A percentile compares a stretch with the other conserved stretches of the same genome.
Evolutionary conservation across 2,113 vertebrate species (phyloP).

Genomic region (Xiphophorus couchianus): DNA sequence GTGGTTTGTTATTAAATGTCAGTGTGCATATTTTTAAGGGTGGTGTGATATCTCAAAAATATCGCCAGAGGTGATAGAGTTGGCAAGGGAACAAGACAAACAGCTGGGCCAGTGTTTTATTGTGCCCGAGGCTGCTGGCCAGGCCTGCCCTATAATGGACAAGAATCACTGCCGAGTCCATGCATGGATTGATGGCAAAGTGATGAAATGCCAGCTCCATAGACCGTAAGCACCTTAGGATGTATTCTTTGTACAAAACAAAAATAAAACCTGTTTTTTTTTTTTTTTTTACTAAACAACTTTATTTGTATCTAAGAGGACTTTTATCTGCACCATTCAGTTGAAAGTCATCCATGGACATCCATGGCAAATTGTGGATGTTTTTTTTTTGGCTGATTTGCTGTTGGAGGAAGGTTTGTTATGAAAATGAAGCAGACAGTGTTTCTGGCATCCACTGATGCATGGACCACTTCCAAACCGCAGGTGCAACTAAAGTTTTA

Average conservation of each 20-base stretch:
- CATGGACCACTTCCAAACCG: constrained; percentile 51
- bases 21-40: constrained; percentile 21
- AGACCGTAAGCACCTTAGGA: constrained; percentile 32
- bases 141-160: constrained; percentile 23
- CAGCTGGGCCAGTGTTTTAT: constrained; percentile 47
- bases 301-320: constrained; percentile 46
- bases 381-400: constrained; percentile 34
- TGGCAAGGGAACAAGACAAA: constrained; percentile 33
- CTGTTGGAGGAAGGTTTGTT: constrained; percentile 41
- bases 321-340: constrained; percentile 41
- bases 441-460: constrained; percentile 64
- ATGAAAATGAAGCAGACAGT: constrained; percentile 63
- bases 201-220: constrained; percentile 37
- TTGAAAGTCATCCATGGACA: constrained; percentile 52
- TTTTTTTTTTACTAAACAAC: constrained; percentile 4
- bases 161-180: constrained; percentile 20
- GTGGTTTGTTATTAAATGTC: constrained; percentile 12
- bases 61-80: constrained; percentile 44
- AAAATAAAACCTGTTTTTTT: background rate
- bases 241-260: constrained; percentile 21
- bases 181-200: constrained; percentile 28
- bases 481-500: constrained; percentile 47
- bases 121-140: constrained; percentile 18
- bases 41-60: constrained; percentile 24
- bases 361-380: constrained; percentile 49